phyloP scores from a whole-genome alignment of 2,113 vertebrate species.

The Poecilia latipinna region DNA sequence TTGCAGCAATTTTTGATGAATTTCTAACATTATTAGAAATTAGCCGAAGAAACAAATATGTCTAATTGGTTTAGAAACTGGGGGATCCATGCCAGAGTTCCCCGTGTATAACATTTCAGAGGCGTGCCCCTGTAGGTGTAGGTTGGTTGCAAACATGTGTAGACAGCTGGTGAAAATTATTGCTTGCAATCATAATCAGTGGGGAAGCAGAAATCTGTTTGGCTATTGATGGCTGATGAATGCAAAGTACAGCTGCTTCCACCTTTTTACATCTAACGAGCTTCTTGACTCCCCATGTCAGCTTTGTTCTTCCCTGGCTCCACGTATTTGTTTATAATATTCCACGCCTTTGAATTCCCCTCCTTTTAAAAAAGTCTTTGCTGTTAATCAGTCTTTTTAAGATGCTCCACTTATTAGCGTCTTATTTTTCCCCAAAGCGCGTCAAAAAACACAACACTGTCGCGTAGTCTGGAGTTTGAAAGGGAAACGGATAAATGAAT shows the following conservation, averaged over 20 bases:
- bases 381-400: constrained; percentile 10
- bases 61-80: constrained; percentile 3
- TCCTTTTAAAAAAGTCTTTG: not conserved
- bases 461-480: not conserved
- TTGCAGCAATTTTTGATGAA: constrained; percentile 10
- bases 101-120: not conserved
- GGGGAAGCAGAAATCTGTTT: constrained; percentile 25
- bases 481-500: constrained; percentile 22
- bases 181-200: constrained; percentile 42
- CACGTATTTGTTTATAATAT: not conserved
- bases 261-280: constrained; percentile 24
- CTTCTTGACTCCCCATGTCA: constrained; percentile 5
- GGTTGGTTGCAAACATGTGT: constrained; percentile 24
- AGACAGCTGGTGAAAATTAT: constrained; percentile 28
- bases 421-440: not conserved
- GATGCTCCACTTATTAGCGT: not conserved
- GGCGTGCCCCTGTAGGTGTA: not conserved
- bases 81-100: not conserved
- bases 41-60: constrained; percentile 4
- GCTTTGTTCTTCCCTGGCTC: not conserved
- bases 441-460: not conserved
- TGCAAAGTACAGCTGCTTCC: constrained; percentile 38
- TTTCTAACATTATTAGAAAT: not conserved
- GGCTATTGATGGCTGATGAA: constrained; percentile 37
- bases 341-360: not conserved